These are phyloP conservation scores for Bombus fervidus DNA, from an alignment of 1,140 invertebrate species.

Conservation along the genomic window DNA sequence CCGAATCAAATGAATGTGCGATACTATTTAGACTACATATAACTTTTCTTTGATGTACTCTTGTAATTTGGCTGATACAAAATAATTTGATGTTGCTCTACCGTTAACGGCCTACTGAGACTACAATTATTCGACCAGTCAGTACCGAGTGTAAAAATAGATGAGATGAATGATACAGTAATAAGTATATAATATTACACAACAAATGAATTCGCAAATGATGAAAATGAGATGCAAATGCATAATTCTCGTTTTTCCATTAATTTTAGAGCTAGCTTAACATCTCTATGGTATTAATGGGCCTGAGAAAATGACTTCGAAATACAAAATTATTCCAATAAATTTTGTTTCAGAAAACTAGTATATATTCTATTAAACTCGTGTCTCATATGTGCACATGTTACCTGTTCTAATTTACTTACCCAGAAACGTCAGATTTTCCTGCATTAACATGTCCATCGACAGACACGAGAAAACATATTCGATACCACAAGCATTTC, in stretches of 20 bases:
- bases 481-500: constrained; percentile 1
- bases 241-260: background rate
- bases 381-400: no score
- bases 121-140: constrained; percentile 11
- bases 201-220: background rate
- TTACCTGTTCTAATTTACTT: constrained; percentile 22
- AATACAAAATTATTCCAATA: background rate
- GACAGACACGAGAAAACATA: constrained; percentile 16
- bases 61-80: background rate
- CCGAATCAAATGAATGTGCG: no score
- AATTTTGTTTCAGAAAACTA: background rate
- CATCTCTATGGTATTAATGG: background rate
- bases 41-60: background rate
- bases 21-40: no score
- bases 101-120: no score
- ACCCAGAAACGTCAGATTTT: constrained; percentile 24
- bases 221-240: background rate
- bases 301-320: background rate
- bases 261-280: background rate
- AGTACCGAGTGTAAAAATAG: constrained; percentile 8
- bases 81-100: background rate
- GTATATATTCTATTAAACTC: background rate
- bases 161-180: background rate
- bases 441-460: constrained; percentile 10
- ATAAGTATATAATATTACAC: constrained; percentile 7